These are phyloP conservation scores for Epirrhoe alternata DNA, from an alignment of 2,888 invertebrate genomes.

Conservation along the genomic window DNA sequence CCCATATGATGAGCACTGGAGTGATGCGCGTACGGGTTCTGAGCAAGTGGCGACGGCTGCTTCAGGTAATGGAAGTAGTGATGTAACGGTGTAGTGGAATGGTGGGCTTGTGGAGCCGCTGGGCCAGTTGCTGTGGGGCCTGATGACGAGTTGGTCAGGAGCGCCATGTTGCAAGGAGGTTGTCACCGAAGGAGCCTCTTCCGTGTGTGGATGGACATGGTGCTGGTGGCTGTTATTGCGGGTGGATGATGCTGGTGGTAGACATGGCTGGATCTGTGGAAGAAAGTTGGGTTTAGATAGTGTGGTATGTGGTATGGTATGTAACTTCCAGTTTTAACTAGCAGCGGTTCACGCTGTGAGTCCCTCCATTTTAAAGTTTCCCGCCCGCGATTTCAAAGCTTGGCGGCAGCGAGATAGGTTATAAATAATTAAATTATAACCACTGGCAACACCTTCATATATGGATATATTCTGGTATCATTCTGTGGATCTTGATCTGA, in stretches of 20 bases:
- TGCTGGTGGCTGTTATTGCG: slow-evolving; percentile 44
- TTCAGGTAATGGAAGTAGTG: slow-evolving; percentile 86
- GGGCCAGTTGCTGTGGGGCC: slow-evolving; percentile 72
- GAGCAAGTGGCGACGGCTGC: slow-evolving; percentile 81
- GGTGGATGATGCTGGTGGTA: slow-evolving; percentile 18
- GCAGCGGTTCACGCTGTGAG: no score
- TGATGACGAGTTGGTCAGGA: slow-evolving; percentile 76
- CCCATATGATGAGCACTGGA: slow-evolving; percentile 82
- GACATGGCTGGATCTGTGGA: slow-evolving; percentile 33
- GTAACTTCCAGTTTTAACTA: no score
- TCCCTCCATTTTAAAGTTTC: no score
- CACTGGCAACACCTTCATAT: no score
- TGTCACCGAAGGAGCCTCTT: slow-evolving; percentile 75
- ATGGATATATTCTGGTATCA: no score
- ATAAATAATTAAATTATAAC: no score
- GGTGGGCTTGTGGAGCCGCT: slow-evolving; percentile 74
- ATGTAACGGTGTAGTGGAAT: slow-evolving; percentile 82
- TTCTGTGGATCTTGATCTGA: no score
- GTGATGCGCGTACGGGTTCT: slow-evolving; percentile 79
- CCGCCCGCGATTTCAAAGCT: no score
- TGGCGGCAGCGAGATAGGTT: no score
- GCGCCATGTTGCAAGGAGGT: slow-evolving; percentile 67
- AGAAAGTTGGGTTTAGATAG: slow-evolving; percentile 6
- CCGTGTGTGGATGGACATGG: slow-evolving; percentile 65
- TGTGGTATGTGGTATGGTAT: no score